Evolutionary conservation across 1,140 invertebrate species (phyloP).

Genomic region (Drosophila nigromelanica): DNA sequence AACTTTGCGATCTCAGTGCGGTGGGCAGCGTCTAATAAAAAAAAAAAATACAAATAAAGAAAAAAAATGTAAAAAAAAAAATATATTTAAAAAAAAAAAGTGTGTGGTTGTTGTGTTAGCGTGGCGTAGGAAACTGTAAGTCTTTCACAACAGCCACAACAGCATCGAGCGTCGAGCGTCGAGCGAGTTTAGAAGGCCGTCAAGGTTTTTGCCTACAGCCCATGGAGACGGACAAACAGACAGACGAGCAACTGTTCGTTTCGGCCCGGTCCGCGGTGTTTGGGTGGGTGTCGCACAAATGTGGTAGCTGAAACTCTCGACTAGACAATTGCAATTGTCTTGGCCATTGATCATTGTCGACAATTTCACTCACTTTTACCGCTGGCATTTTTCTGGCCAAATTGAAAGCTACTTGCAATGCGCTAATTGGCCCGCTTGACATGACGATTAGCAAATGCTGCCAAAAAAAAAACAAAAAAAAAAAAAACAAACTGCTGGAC

Average conservation of each 20-base stretch:
- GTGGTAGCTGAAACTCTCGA: conserved; percentile 5
- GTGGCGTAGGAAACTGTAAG: conserved; percentile 54
- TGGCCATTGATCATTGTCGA: conserved; percentile 34
- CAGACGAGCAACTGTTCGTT: conserved; percentile 35
- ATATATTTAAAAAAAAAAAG: neutral
- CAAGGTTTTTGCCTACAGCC: conserved; percentile 65
- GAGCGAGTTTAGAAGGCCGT: conserved; percentile 66
- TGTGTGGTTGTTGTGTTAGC: conserved; percentile 37
- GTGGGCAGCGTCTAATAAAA: conserved; percentile 52
- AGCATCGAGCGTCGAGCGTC: conserved; percentile 34
- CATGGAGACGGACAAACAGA: conserved; percentile 38
- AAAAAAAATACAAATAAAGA: conserved; percentile 1
- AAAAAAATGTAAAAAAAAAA: neutral
- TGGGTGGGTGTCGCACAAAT: conserved; percentile 10
- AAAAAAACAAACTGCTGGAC: conserved; percentile 10
- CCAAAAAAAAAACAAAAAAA: conserved; percentile 15
- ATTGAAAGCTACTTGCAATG: conserved; percentile 30
- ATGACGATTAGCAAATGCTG: no score
- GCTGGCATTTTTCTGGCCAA: conserved; percentile 22
- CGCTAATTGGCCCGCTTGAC: conserved; percentile 37
- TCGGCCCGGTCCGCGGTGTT: neutral
- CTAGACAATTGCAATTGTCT: conserved; percentile 37
- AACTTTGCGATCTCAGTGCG: conserved; percentile 54
- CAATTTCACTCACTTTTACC: conserved; percentile 54
- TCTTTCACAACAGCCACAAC: conserved; percentile 67